A percentile compares a stretch with the other conserved stretches of the same genome.
phyloP scores from a whole-genome alignment of 2,113 vertebrate species.

The Amia ocellicauda region DNA sequence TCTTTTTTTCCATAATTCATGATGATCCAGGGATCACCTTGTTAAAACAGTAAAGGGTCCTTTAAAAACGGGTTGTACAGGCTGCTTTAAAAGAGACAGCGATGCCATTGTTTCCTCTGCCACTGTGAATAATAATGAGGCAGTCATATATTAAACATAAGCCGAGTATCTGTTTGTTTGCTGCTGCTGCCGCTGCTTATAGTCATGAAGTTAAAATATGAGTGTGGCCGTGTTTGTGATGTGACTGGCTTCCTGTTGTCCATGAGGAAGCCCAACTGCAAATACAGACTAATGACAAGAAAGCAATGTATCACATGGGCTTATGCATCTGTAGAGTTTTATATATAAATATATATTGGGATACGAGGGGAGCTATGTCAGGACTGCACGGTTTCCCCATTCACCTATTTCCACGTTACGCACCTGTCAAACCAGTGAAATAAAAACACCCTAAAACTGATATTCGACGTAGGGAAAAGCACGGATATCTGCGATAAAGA shows the following conservation, averaged over 20 bases:
- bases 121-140: conserved; percentile 18
- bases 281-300: no score
- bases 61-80: conserved; percentile 16
- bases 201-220: neutral
- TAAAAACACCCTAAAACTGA: no score
- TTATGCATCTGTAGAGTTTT: no score
- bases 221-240: neutral
- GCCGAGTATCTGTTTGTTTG: neutral
- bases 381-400: no score
- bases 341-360: no score
- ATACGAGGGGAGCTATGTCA: no score
- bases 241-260: neutral
- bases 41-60: conserved; percentile 46
- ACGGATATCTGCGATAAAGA: no score
- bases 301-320: no score
- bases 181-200: neutral
- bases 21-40: conserved; percentile 31
- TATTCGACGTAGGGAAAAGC: no score
- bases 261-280: neutral
- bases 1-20: conserved; percentile 73
- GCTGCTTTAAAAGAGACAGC: conserved; percentile 30
- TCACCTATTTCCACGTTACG: no score
- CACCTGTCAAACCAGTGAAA: no score
- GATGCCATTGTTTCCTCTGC: conserved; percentile 43
- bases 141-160: conserved; percentile 10